phyloP scores from a whole-genome alignment of 1,140 invertebrate species.

The Amyelois transitella region DNA sequence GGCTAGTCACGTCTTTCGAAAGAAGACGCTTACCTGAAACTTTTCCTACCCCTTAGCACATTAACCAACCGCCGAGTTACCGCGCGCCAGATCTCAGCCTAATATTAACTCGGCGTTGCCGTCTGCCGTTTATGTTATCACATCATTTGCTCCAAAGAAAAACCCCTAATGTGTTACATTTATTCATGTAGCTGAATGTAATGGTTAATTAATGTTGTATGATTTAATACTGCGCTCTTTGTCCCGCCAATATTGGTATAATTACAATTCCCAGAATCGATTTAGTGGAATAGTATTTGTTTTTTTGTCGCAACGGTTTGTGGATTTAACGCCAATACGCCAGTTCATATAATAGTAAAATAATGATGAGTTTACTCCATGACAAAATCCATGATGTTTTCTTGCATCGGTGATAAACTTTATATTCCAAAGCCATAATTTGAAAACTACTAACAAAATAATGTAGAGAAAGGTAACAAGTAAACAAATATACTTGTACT shows the following conservation, averaged over 20 bases:
- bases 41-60: slow-evolving; percentile 66
- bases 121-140: slow-evolving; percentile 13
- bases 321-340: not conserved
- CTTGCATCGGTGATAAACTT: no score
- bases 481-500: slow-evolving; percentile 37
- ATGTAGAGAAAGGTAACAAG: slow-evolving; percentile 26
- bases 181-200: not conserved
- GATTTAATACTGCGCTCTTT: not conserved
- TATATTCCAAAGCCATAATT: no score
- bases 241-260: not conserved
- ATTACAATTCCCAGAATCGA: not conserved
- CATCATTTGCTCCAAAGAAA: slow-evolving; percentile 3
- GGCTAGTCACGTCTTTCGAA: slow-evolving; percentile 54
- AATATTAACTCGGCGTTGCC: slow-evolving; percentile 22
- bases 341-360: not conserved
- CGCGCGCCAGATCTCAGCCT: slow-evolving; percentile 16
- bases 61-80: slow-evolving; percentile 47
- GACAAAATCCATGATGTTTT: no score
- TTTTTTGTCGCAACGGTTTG: not conserved
- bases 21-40: slow-evolving; percentile 71
- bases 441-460: no score
- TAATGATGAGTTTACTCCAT: no score
- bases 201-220: not conserved
- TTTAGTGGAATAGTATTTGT: not conserved
- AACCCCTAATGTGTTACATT: not conserved